These are phyloP conservation scores for Gambusia yucatana DNA, from an alignment of 2,797 vertebrate species.

Conservation along the genomic window DNA sequence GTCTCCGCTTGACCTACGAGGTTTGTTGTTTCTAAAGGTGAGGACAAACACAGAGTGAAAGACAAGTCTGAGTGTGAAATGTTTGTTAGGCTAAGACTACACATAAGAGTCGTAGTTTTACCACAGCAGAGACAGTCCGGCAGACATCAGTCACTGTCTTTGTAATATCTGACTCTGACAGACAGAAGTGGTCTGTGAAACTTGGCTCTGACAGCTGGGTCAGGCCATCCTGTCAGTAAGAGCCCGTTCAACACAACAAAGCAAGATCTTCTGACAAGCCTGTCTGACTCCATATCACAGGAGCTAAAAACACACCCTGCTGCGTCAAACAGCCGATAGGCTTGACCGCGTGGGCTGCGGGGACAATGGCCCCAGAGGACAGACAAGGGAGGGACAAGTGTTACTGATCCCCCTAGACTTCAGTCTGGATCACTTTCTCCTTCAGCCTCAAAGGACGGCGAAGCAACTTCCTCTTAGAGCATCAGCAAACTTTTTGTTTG, in stretches of 20 bases:
- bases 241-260: slow-evolving; percentile 54
- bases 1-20: slow-evolving; percentile 18
- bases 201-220: slow-evolving; percentile 63
- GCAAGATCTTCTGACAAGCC: slow-evolving; percentile 61
- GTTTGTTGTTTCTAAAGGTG: slow-evolving; percentile 43
- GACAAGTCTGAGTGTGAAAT: not conserved
- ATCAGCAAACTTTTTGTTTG: slow-evolving; percentile 37
- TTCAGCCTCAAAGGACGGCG: slow-evolving; percentile 55
- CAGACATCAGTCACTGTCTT: slow-evolving; percentile 50
- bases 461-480: slow-evolving; percentile 23
- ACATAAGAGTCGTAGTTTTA: slow-evolving; percentile 8
- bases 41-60: slow-evolving; percentile 10
- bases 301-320: slow-evolving; percentile 59
- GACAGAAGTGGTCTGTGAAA: slow-evolving; percentile 61
- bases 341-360: slow-evolving; percentile 39
- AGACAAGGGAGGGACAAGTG: slow-evolving; percentile 63
- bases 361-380: slow-evolving; percentile 60
- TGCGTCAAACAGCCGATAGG: slow-evolving; percentile 45
- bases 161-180: slow-evolving; percentile 51
- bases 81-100: slow-evolving; percentile 5
- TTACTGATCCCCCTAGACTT: slow-evolving; percentile 66
- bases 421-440: slow-evolving; percentile 44
- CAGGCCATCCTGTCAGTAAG: slow-evolving; percentile 65
- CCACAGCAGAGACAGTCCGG: slow-evolving; percentile 20
- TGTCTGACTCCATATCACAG: slow-evolving; percentile 63